phyloP scores from a whole-genome alignment of 1,140 invertebrate species.

The Palaemon carinicauda region DNA sequence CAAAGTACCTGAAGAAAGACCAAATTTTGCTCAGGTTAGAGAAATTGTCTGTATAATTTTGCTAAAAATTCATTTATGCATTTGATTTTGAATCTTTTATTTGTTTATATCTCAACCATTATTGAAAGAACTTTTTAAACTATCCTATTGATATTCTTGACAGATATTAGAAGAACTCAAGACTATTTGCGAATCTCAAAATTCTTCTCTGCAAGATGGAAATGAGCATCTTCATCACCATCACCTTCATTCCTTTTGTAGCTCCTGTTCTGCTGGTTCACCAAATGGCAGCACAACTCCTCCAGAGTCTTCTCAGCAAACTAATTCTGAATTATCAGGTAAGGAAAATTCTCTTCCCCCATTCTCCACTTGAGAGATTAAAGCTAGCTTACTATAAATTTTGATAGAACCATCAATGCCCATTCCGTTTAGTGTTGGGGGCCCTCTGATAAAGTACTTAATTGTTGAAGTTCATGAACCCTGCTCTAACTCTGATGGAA shows the following conservation, averaged over 20 bases:
- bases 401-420: no score
- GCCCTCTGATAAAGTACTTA: no score
- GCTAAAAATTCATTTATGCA: not conserved
- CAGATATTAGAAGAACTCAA: slow-evolving; percentile 45
- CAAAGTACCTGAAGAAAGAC: slow-evolving; percentile 53
- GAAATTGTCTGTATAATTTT: not conserved
- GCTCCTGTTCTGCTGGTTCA: slow-evolving; percentile 16
- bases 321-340: slow-evolving; percentile 41
- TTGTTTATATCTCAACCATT: no score
- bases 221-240: slow-evolving; percentile 27
- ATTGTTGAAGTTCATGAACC: no score
- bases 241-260: slow-evolving; percentile 30
- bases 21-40: slow-evolving; percentile 52
- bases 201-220: not conserved
- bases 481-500: no score
- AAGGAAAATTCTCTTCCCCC: no score
- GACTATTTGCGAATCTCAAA: slow-evolving; percentile 24
- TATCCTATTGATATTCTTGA: not conserved
- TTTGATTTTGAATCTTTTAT: not conserved
- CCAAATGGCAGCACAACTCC: slow-evolving; percentile 37
- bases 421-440: no score
- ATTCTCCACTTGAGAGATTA: no score
- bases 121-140: no score
- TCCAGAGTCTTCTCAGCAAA: slow-evolving; percentile 38
- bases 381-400: no score